phyloP scores from a whole-genome alignment of 2,797 vertebrate genomes.

The Syngnathus rostellatus region DNA sequence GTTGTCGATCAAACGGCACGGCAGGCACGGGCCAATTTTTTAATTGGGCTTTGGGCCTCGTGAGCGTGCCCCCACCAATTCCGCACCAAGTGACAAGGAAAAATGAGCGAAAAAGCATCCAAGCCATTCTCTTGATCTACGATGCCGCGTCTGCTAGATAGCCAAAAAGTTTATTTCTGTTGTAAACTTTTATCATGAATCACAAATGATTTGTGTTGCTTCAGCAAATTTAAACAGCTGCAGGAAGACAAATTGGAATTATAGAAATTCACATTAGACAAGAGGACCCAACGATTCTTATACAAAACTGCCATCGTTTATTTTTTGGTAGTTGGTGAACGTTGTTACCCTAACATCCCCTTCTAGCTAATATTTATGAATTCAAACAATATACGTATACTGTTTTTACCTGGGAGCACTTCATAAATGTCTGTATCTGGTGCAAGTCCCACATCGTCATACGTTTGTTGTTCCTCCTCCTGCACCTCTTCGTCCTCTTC shows the following conservation, averaged over 20 bases:
- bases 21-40: conserved; percentile 1
- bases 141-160: background rate
- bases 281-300: background rate
- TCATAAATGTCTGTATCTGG: conserved; percentile 89
- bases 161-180: background rate
- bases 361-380: background rate
- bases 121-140: background rate
- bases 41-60: conserved; percentile 2
- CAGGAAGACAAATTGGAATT: background rate
- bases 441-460: conserved; percentile 77
- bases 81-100: background rate
- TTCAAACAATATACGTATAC: background rate
- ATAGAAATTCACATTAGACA: background rate
- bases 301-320: background rate
- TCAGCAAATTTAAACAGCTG: background rate
- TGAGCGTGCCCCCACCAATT: background rate
- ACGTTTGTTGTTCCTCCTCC: conserved; percentile 68
- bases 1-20: background rate
- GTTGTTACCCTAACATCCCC: background rate
- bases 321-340: background rate
- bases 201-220: conserved; percentile 1
- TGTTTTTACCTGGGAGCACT: conserved; percentile 81
- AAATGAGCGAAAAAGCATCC: background rate
- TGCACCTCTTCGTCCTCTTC: conserved; percentile 18
- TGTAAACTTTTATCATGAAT: conserved; percentile 4